A percentile compares a stretch with the other conserved stretches of the same genome.
Conservation (phyloP, 2,888 invertebrate species). For the Amiota minor region DNA sequence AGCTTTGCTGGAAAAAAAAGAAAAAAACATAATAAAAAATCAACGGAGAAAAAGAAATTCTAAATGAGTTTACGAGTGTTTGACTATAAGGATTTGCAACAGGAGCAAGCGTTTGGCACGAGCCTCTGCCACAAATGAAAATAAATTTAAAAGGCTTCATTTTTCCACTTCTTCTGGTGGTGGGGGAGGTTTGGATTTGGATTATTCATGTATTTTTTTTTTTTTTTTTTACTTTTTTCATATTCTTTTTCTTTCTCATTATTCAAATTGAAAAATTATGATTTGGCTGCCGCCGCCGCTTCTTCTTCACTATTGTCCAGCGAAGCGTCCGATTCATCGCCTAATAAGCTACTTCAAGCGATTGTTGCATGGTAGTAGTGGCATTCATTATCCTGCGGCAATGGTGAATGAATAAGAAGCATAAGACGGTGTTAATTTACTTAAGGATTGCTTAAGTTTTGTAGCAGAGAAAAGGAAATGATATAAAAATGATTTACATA, state of each 20-base stretch:
- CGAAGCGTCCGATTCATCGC: not conserved
- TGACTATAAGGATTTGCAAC: slow-evolving; percentile 52
- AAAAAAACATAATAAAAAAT: not conserved
- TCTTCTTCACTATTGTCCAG: slow-evolving; percentile 35
- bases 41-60: slow-evolving; percentile 10
- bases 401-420: not conserved
- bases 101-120: not conserved
- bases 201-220: not conserved
- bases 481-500: too few relatives aligned
- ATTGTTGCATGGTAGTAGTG: slow-evolving; percentile 17
- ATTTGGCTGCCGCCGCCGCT: slow-evolving; percentile 49
- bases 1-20: not conserved
- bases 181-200: slow-evolving; percentile 31
- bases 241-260: slow-evolving; percentile 50
- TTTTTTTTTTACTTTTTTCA: not conserved
- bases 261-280: slow-evolving; percentile 66
- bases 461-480: too few relatives aligned
- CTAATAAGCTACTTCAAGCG: slow-evolving; percentile 7
- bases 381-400: slow-evolving; percentile 50
- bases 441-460: too few relatives aligned
- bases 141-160: slow-evolving; percentile 62
- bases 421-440: too few relatives aligned
- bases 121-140: slow-evolving; percentile 30
- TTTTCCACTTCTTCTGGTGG: not conserved
- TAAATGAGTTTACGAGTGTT: slow-evolving; percentile 65